Percentiles rank a stretch among this genome's conserved stretches.
Evolutionary conservation across 2,888 invertebrate species (phyloP).

Genomic region (Hypselothyrea guttata): DNA sequence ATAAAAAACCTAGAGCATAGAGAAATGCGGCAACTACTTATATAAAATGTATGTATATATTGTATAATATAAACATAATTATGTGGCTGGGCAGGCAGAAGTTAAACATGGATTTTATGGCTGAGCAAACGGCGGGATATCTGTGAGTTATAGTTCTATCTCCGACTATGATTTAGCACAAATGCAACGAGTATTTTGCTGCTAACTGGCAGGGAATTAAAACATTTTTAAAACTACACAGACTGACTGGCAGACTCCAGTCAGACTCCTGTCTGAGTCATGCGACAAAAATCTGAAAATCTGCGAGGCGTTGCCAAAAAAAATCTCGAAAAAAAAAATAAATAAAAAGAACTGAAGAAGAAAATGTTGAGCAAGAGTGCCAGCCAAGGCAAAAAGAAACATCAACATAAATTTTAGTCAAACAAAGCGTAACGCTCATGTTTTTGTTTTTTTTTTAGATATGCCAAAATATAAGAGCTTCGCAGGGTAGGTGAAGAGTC

Average conservation of each 20-base stretch:
- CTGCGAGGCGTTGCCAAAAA: conserved; percentile 55
- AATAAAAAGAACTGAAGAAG: too few species aligned
- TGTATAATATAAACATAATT: conserved; percentile 54
- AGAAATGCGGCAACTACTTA: conserved; percentile 21
- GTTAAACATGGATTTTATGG: conserved; percentile 54
- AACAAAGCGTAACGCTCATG: conserved; percentile 70
- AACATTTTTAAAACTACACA: conserved; percentile 50
- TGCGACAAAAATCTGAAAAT: conserved; percentile 21
- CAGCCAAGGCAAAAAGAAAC: conserved; percentile 49
- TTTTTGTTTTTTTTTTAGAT: conserved; percentile 22
- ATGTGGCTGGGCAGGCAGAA: conserved; percentile 47
- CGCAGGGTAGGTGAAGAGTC: conserved; percentile 3
- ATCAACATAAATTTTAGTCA: conserved; percentile 76
- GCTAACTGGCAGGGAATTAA: conserved; percentile 51
- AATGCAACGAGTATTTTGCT: too few species aligned
- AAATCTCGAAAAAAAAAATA: conserved; percentile 3
- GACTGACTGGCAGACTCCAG: conserved; percentile 41
- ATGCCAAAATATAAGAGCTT: background rate
- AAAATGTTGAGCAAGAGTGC: background rate
- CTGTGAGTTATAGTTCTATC: conserved; percentile 55
- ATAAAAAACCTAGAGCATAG: conserved; percentile 17
- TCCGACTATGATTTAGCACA: conserved; percentile 29
- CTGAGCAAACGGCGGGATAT: conserved; percentile 32
- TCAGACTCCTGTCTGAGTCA: conserved; percentile 44
- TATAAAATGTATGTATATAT: conserved; percentile 20